These are phyloP conservation scores for Periparus ater DNA, from an alignment of 2,797 vertebrate genomes.

Conservation along the genomic window DNA sequence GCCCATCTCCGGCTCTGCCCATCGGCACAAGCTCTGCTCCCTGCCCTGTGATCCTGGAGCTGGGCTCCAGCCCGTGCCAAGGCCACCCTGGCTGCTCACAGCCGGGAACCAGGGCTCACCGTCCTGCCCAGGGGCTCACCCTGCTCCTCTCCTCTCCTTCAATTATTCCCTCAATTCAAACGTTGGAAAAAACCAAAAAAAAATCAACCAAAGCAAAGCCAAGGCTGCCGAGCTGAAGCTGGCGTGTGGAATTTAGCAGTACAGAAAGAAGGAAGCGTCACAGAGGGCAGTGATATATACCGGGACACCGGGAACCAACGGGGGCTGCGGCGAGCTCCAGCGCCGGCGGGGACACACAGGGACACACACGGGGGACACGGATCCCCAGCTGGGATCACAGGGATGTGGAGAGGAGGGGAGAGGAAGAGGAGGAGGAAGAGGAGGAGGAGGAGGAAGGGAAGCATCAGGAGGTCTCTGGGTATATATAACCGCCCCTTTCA, in stretches of 20 bases:
- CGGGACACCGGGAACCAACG: neutral
- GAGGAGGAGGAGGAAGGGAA: neutral
- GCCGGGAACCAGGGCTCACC: neutral
- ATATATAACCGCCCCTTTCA: slow-evolving; percentile 31
- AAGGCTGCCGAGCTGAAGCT: neutral
- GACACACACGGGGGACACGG: neutral
- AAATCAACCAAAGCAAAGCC: neutral
- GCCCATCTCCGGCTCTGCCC: neutral
- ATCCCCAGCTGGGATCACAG: neutral
- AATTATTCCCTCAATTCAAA: neutral
- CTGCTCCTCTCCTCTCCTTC: neutral
- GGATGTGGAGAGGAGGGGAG: neutral
- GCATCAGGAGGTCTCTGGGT: neutral
- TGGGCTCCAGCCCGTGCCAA: neutral
- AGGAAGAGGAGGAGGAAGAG: too few relatives aligned
- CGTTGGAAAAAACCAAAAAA: neutral
- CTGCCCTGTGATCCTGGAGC: fast-evolving
- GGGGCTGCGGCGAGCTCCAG: neutral
- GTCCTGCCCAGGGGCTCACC: neutral
- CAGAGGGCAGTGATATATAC: slow-evolving; percentile 44
- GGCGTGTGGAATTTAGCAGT: slow-evolving; percentile 25
- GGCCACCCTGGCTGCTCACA: neutral
- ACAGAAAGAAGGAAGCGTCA: neutral
- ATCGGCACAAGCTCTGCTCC: neutral
- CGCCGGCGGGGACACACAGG: neutral